Evolutionary conservation across 2,113 vertebrate genomes (phyloP).

Genomic region (Ammodytes marinus): DNA sequence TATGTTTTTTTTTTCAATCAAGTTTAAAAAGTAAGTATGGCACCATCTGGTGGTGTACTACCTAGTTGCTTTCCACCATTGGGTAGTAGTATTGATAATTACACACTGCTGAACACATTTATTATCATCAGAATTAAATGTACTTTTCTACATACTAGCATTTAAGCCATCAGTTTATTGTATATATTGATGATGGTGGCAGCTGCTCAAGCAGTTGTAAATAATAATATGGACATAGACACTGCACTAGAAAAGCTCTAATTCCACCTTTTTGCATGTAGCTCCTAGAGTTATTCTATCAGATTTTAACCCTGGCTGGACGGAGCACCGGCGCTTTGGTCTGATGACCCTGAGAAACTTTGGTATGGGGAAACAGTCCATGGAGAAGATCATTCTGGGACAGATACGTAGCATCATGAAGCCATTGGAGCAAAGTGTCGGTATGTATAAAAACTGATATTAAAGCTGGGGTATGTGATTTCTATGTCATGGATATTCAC

Average conservation of each 20-base stretch:
- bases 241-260: neutral
- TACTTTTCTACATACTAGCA: neutral
- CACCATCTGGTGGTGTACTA: too few species aligned
- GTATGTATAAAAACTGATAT: slow-evolving; percentile 25
- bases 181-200: neutral
- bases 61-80: neutral
- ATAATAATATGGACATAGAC: neutral
- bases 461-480: too few species aligned
- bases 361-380: slow-evolving; percentile 86
- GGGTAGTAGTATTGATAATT: neutral
- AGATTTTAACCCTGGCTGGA: slow-evolving; percentile 72
- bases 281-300: slow-evolving; percentile 71
- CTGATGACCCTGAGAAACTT: slow-evolving; percentile 84
- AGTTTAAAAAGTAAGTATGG: too few species aligned
- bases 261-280: neutral
- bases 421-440: slow-evolving; percentile 43
- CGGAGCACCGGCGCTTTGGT: slow-evolving; percentile 81
- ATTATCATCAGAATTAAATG: neutral
- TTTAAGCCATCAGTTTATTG: neutral
- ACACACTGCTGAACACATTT: neutral
- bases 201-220: neutral
- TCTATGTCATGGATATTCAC: slow-evolving; percentile 35
- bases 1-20: too few species aligned
- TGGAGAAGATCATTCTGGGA: slow-evolving; percentile 82
- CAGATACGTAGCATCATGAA: slow-evolving; percentile 62